These are phyloP conservation scores for Alviniconcha strummeri DNA, from an alignment of 2,888 invertebrate genomes.

Conservation along the genomic window DNA sequence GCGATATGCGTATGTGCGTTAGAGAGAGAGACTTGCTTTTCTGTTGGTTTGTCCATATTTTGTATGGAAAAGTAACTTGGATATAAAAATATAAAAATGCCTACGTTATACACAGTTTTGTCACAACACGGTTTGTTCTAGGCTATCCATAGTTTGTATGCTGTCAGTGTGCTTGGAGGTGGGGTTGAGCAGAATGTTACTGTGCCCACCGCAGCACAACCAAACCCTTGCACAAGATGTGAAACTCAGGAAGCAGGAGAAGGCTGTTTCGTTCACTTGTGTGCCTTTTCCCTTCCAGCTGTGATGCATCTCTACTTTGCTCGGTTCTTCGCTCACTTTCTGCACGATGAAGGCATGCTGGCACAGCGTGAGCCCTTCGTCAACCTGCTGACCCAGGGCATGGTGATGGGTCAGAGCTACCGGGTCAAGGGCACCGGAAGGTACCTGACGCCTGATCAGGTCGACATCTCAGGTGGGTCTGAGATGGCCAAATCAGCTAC, in stretches of 20 bases:
- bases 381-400: constrained; percentile 94
- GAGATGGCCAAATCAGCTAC: background rate
- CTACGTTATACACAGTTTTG: too few species aligned
- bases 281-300: constrained; percentile 77
- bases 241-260: too few species aligned
- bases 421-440: constrained; percentile 81
- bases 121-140: too few species aligned
- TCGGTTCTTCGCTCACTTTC: constrained; percentile 90
- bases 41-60: background rate
- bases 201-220: too few species aligned
- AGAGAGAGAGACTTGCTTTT: background rate
- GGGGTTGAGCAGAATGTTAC: too few species aligned
- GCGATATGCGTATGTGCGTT: background rate
- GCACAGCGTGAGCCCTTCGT: constrained; percentile 89
- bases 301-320: constrained; percentile 97
- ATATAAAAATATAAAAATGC: constrained; percentile 62
- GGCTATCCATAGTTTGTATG: too few species aligned
- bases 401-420: constrained; percentile 76
- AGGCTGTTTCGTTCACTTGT: too few species aligned
- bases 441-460: constrained; percentile 84
- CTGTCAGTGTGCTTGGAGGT: too few species aligned
- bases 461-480: constrained; percentile 72
- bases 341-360: constrained; percentile 86
- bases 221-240: too few species aligned
- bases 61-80: constrained; percentile 76